These are phyloP conservation scores for Elmis aenea DNA, from an alignment of 2,888 invertebrate species.

Conservation along the genomic window DNA sequence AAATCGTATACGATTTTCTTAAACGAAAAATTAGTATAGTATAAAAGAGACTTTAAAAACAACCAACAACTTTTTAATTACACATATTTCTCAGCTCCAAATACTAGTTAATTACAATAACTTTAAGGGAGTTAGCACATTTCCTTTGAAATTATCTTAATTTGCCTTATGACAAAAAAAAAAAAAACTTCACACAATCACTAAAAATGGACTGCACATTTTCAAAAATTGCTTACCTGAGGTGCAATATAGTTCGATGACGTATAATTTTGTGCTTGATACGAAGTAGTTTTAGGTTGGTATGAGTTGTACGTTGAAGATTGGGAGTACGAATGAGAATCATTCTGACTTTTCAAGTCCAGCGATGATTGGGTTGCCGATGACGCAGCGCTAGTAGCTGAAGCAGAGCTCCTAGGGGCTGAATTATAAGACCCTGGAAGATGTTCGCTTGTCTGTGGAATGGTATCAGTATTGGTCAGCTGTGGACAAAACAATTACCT, in stretches of 20 bases:
- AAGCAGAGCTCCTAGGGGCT: constrained; percentile 42
- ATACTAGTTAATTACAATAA: no score
- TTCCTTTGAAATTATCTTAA: no score
- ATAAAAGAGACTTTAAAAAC: no score
- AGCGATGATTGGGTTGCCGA: constrained; percentile 29
- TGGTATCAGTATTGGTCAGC: constrained; percentile 42
- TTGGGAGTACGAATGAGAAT: constrained; percentile 46
- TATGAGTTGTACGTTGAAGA: constrained; percentile 44
- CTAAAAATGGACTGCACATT: no score
- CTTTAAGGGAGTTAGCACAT: no score
- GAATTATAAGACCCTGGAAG: constrained; percentile 42
- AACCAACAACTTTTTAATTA: no score
- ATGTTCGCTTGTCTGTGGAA: constrained; percentile 44
- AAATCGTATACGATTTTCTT: no score
- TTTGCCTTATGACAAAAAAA: no score
- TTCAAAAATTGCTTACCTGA: constrained; percentile 40
- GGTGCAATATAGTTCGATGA: constrained; percentile 35
- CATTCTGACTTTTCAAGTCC: constrained; percentile 37
- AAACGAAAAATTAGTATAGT: no score
- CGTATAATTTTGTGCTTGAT: constrained; percentile 33
- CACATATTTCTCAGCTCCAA: no score
- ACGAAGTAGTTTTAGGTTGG: constrained; percentile 39
- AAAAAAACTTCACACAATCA: no score
- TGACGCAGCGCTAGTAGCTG: constrained; percentile 38
- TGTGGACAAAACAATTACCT: constrained; percentile 20